These are phyloP conservation scores for Macaria liturata DNA, from an alignment of 2,888 invertebrate species.

Conservation along the genomic window DNA sequence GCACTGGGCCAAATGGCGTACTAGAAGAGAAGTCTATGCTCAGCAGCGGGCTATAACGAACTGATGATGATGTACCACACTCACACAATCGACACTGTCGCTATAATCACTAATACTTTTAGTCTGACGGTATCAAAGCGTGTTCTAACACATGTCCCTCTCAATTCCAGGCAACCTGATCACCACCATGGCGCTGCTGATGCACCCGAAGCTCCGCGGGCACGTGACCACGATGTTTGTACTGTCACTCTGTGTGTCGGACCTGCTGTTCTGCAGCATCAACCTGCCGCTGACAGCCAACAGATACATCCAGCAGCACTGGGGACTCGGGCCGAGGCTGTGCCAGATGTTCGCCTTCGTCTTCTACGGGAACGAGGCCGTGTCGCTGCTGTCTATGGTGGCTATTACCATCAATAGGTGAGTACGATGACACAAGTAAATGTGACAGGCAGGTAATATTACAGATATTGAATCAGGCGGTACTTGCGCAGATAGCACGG, in stretches of 20 bases:
- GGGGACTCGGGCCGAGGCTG: conserved; percentile 90
- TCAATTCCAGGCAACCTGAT: conserved; percentile 89
- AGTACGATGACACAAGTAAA: conserved; percentile 34
- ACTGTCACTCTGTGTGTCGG: conserved; percentile 92
- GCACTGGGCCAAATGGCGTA: no score
- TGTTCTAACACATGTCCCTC: neutral
- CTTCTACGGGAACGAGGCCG: conserved; percentile 95
- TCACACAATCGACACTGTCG: no score
- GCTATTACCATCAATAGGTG: conserved; percentile 95
- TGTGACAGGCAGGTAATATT: no score
- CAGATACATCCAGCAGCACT: conserved; percentile 90
- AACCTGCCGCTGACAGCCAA: conserved; percentile 93
- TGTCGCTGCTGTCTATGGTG: conserved; percentile 94
- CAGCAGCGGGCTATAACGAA: no score
- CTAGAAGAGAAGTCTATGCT: no score
- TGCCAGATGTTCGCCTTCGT: conserved; percentile 94
- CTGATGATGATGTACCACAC: no score
- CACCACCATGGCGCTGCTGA: conserved; percentile 90
- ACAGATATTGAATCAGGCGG: no score
- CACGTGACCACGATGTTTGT: conserved; percentile 96
- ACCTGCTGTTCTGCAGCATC: conserved; percentile 92
- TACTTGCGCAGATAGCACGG: no score
- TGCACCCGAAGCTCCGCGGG: conserved; percentile 89
- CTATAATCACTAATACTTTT: neutral
- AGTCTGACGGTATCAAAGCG: no score